Evolutionary conservation across 92 coral and sea anemone genomes (phyloP).

Genomic region (Hydrozoanthus gracilis): DNA sequence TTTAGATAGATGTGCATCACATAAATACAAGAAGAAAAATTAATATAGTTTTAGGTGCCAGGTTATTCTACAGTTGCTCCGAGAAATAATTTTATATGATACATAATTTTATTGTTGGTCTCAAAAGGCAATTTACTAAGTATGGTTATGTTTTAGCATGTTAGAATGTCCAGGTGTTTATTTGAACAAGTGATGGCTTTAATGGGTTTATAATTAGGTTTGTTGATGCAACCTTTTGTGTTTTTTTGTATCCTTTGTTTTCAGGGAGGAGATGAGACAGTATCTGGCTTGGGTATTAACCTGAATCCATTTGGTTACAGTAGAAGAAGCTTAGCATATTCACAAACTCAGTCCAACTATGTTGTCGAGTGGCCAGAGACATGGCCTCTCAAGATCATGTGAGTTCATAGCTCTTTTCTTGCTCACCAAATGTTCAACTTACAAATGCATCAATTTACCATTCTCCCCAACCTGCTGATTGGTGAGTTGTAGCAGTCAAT

Average conservation of each 20-base stretch:
- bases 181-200: too few relatives aligned
- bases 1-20: too few relatives aligned
- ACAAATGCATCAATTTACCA: background rate
- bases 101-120: too few relatives aligned
- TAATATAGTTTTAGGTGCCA: too few relatives aligned
- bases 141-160: too few relatives aligned
- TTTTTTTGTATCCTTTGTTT: background rate
- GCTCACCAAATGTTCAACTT: background rate
- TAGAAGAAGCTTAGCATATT: conserved; percentile 77
- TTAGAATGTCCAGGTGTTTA: too few relatives aligned
- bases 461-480: background rate
- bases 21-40: too few relatives aligned
- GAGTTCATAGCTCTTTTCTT: conserved; percentile 1
- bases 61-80: too few relatives aligned
- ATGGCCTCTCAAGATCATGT: conserved; percentile 90
- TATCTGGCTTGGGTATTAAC: conserved; percentile 47
- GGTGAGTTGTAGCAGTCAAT: background rate
- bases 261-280: background rate
- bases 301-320: conserved; percentile 90
- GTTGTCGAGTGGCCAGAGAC: conserved; percentile 95
- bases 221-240: background rate
- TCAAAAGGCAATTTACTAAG: too few relatives aligned
- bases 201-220: too few relatives aligned
- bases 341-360: conserved; percentile 73
- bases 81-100: too few relatives aligned